Conservation (phyloP, 2,113 vertebrate genomes). For the Crotophaga sulcirostris region DNA sequence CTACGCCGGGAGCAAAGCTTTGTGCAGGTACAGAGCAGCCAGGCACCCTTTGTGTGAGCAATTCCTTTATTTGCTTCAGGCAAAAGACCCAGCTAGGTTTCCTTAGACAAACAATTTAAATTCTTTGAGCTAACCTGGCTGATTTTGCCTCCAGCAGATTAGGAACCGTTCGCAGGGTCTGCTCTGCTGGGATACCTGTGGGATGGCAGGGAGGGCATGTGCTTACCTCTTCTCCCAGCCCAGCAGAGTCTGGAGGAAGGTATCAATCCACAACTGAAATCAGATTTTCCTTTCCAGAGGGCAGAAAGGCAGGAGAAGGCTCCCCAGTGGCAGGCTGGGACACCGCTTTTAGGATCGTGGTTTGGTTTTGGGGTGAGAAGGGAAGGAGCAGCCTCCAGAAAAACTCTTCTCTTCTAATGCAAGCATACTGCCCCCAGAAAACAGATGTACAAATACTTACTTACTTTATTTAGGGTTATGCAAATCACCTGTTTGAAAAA, state of each 20-base stretch:
- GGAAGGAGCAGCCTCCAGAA: neutral
- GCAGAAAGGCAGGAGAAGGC: neutral
- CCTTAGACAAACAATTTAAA: neutral
- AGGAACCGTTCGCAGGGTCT: fast-evolving
- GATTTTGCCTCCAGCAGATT: neutral
- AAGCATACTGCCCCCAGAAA: neutral
- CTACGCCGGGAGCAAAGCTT: neutral
- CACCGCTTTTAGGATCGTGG: fast-evolving
- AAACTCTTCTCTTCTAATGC: neutral
- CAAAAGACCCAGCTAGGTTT: neutral
- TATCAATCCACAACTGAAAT: neutral
- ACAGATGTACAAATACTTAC: neutral
- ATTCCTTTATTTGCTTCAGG: neutral
- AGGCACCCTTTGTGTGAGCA: fast-evolving
- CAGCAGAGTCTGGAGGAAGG: neutral
- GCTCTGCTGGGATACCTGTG: neutral
- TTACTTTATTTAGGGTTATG: neutral
- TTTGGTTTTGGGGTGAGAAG: neutral
- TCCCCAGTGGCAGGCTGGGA: neutral
- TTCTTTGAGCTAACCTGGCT: neutral
- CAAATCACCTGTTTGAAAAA: neutral
- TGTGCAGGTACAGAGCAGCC: fast-evolving
- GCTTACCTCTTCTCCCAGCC: neutral
- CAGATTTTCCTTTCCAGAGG: neutral
- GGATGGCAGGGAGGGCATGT: neutral